Evolutionary conservation across 2,888 invertebrate genomes (phyloP).

Genomic region (Margaritifera margaritifera): DNA sequence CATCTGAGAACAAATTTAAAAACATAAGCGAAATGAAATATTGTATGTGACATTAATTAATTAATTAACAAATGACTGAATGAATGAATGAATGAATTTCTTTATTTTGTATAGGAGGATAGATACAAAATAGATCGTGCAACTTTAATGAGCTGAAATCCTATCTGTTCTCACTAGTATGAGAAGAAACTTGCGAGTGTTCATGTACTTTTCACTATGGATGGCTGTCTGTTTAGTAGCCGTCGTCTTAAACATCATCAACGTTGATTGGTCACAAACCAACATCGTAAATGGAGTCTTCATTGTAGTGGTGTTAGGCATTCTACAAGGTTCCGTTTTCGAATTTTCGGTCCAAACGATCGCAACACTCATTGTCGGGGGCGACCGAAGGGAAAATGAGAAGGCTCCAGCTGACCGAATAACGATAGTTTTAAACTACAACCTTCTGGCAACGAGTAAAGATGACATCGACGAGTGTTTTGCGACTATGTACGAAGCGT

Average conservation of each 20-base stretch:
- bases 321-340: constrained; percentile 59
- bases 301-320: constrained; percentile 52
- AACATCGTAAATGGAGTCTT: constrained; percentile 55
- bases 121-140: too few relatives aligned
- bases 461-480: constrained; percentile 63
- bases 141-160: too few relatives aligned
- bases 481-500: constrained; percentile 63
- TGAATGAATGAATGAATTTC: too few relatives aligned
- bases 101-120: too few relatives aligned
- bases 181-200: constrained; percentile 48
- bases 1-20: too few relatives aligned
- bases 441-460: constrained; percentile 52
- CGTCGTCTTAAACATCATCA: constrained; percentile 55
- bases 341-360: constrained; percentile 61
- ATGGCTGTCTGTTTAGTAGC: constrained; percentile 46
- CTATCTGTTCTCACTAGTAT: constrained; percentile 23
- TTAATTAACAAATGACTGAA: too few relatives aligned
- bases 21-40: too few relatives aligned
- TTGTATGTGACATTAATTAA: too few relatives aligned
- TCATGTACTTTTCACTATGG: constrained; percentile 58
- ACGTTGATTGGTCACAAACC: constrained; percentile 58
- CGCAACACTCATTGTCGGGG: constrained; percentile 54
- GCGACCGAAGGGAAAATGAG: constrained; percentile 40
- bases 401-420: constrained; percentile 43
- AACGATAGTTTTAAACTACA: constrained; percentile 56